Percentiles rank a stretch among this genome's conserved stretches.
phyloP scores from a whole-genome alignment of 30 jellyfish, hydroid and myxozoan species.

The Aurelia aurita complex sp. Pacific region DNA sequence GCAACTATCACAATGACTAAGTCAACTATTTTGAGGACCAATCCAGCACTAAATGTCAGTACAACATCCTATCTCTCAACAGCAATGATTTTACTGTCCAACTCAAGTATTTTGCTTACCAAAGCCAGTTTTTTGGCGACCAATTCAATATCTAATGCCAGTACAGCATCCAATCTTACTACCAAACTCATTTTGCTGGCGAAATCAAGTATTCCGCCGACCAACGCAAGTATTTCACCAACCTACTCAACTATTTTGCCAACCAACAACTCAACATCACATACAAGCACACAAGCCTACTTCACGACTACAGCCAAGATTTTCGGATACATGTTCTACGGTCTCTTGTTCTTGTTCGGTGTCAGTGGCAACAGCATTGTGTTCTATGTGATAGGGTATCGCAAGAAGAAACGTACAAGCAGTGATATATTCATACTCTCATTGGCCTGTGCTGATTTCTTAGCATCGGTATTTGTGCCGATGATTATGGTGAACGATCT shows the following conservation, averaged over 20 bases:
- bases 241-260: no score
- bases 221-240: not conserved
- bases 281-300: no score
- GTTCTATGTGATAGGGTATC: constrained; percentile 50
- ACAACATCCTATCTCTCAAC: no score
- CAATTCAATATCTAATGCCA: not conserved
- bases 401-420: constrained; percentile 34
- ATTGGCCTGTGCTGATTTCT: constrained; percentile 44
- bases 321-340: constrained; percentile 27
- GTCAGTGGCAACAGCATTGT: constrained; percentile 57
- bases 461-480: constrained; percentile 48
- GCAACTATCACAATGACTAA: no score
- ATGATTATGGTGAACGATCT: constrained; percentile 30
- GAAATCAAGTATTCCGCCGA: not conserved
- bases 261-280: no score
- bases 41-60: no score
- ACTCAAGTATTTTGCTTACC: no score
- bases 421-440: constrained; percentile 56
- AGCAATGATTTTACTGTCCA: no score
- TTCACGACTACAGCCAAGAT: not conserved
- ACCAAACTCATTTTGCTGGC: no score
- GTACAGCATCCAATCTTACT: not conserved
- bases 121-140: not conserved
- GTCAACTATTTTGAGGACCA: no score
- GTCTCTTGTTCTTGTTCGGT: constrained; percentile 33